Conservation (phyloP, 1,140 invertebrate genomes). For the Polyergus mexicanus region DNA sequence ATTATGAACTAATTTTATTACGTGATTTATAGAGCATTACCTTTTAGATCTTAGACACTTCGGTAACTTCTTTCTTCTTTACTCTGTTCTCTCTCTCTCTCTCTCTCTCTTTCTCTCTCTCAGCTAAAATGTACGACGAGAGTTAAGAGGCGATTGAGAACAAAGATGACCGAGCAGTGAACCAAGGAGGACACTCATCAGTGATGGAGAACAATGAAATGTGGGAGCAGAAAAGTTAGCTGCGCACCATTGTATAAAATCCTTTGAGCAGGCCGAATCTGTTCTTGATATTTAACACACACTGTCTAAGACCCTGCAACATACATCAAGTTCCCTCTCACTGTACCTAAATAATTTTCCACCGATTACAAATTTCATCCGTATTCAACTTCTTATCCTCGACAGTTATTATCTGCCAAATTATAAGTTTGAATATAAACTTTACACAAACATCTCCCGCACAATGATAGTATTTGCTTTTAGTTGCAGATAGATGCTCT, state of each 20-base stretch:
- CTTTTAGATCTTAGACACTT: conserved; percentile 78
- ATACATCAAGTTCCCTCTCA: conserved; percentile 78
- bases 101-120: conserved; percentile 65
- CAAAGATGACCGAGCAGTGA: conserved; percentile 78
- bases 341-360: conserved; percentile 74
- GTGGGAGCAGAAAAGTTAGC: conserved; percentile 79
- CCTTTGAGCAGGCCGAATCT: conserved; percentile 69
- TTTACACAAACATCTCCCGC: conserved; percentile 6
- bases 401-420: conserved; percentile 3
- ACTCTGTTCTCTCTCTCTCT: conserved; percentile 67
- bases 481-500: background rate
- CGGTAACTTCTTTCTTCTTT: conserved; percentile 78
- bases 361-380: conserved; percentile 61
- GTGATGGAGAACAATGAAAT: conserved; percentile 78
- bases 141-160: conserved; percentile 79
- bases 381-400: conserved; percentile 24
- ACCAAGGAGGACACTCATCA: conserved; percentile 64
- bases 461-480: background rate
- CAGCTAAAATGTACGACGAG: conserved; percentile 80
- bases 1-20: conserved; percentile 82
- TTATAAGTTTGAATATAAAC: background rate
- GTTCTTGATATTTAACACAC: conserved; percentile 79
- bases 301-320: conserved; percentile 82
- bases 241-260: conserved; percentile 74
- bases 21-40: conserved; percentile 81